Percentiles rank a stretch among this genome's conserved stretches.
These are phyloP conservation scores for Hydrozoanthus gracilis DNA, from an alignment of 92 coral and sea anemone genomes.

Conservation along the genomic window DNA sequence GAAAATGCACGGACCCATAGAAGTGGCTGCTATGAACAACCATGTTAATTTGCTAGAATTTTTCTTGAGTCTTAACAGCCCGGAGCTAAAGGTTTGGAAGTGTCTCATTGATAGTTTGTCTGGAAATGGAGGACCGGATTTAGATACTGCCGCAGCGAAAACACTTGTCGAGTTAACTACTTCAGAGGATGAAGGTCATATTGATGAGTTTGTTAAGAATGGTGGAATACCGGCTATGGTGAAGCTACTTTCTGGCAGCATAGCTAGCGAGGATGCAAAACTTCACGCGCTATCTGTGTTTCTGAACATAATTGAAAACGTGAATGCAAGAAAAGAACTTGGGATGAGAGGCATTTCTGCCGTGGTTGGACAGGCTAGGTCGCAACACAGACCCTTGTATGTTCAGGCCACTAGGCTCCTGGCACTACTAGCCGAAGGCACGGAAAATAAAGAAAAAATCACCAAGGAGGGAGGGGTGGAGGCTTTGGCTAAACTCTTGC, in stretches of 20 bases:
- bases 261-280: constrained; percentile 80
- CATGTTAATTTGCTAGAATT: constrained; percentile 81
- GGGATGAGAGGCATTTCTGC: constrained; percentile 69
- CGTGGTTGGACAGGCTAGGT: constrained; percentile 66
- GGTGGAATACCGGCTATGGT: constrained; percentile 78
- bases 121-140: constrained; percentile 47
- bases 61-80: constrained; percentile 75
- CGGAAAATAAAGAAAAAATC: constrained; percentile 71
- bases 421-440: constrained; percentile 71
- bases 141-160: constrained; percentile 80
- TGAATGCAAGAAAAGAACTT: constrained; percentile 64
- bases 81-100: constrained; percentile 78
- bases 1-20: constrained; percentile 76
- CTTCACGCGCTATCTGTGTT: constrained; percentile 70
- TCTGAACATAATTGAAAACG: constrained; percentile 64
- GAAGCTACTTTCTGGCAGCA: constrained; percentile 64
- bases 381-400: constrained; percentile 72
- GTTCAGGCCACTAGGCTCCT: constrained; percentile 79
- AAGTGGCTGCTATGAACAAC: constrained; percentile 73
- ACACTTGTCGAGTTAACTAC: constrained; percentile 80
- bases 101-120: constrained; percentile 74
- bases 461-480: constrained; percentile 87
- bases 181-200: constrained; percentile 58
- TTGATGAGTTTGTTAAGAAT: constrained; percentile 68
- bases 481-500: constrained; percentile 70